Conservation (phyloP, 2,113 vertebrate species). For the Melospiza georgiana region DNA sequence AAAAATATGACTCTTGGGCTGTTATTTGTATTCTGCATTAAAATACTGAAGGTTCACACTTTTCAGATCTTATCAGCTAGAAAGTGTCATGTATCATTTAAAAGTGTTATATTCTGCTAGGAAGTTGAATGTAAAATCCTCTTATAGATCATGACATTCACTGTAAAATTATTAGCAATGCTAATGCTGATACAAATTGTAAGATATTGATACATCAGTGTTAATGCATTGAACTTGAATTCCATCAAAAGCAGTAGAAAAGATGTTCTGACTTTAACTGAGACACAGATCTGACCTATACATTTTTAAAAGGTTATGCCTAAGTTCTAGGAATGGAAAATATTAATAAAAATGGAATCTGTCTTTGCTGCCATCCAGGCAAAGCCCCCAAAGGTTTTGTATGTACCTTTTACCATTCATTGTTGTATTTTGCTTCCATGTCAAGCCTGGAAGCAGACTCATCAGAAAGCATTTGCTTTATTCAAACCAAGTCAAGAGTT, state of each 20-base stretch:
- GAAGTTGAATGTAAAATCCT: background rate
- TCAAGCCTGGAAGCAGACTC: background rate
- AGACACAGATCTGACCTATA: background rate
- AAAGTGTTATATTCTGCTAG: slow-evolving; percentile 8
- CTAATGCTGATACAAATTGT: background rate
- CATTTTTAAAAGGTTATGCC: background rate
- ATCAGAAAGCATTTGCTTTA: background rate
- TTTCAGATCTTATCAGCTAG: background rate
- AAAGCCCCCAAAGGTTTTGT: background rate
- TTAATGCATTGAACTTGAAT: background rate
- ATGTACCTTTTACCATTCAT: background rate
- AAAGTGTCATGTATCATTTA: background rate
- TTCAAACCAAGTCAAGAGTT: background rate
- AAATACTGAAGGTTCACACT: background rate
- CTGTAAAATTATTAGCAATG: slow-evolving; percentile 13
- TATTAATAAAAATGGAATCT: background rate
- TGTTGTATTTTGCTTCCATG: background rate
- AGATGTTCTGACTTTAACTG: background rate
- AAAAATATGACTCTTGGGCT: background rate
- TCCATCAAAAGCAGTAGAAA: background rate
- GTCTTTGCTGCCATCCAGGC: background rate
- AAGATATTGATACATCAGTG: background rate
- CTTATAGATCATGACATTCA: background rate
- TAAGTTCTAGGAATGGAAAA: background rate
- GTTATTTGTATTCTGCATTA: background rate